Evolutionary conservation across 2,888 invertebrate genomes (phyloP).

Genomic region (Eulithis testata): DNA sequence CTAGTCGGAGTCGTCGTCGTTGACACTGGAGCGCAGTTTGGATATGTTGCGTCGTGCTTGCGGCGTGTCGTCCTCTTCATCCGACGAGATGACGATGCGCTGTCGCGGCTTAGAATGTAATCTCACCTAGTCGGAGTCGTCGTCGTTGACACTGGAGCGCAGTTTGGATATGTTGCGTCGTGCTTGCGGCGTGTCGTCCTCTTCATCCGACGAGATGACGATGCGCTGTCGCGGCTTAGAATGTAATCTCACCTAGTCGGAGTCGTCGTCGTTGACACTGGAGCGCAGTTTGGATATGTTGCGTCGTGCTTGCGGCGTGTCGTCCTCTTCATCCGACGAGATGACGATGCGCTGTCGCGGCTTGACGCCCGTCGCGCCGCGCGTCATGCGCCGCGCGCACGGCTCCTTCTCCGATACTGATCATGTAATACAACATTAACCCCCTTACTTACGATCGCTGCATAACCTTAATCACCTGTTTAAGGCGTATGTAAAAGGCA

Average conservation of each 20-base stretch:
- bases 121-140: conserved; percentile 68
- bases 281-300: conserved; percentile 78
- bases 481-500: too few species aligned
- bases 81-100: conserved; percentile 81
- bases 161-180: conserved; percentile 77
- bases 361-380: conserved; percentile 80
- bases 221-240: conserved; percentile 77
- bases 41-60: conserved; percentile 76
- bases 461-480: too few species aligned
- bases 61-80: conserved; percentile 82
- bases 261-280: conserved; percentile 74
- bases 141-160: conserved; percentile 74
- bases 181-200: conserved; percentile 80
- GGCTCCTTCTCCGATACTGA: conserved; percentile 39
- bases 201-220: conserved; percentile 82
- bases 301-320: conserved; percentile 77
- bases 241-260: conserved; percentile 57
- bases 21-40: conserved; percentile 76
- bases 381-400: conserved; percentile 74
- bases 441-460: too few species aligned
- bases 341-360: conserved; percentile 82
- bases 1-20: conserved; percentile 74
- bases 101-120: conserved; percentile 62
- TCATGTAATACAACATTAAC: too few species aligned
- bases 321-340: conserved; percentile 82